A percentile compares a stretch with the other conserved stretches of the same genome.
phyloP scores from a whole-genome alignment of 53 echinoderm and acorn worm genomes.

The Patiria pectinifera region DNA sequence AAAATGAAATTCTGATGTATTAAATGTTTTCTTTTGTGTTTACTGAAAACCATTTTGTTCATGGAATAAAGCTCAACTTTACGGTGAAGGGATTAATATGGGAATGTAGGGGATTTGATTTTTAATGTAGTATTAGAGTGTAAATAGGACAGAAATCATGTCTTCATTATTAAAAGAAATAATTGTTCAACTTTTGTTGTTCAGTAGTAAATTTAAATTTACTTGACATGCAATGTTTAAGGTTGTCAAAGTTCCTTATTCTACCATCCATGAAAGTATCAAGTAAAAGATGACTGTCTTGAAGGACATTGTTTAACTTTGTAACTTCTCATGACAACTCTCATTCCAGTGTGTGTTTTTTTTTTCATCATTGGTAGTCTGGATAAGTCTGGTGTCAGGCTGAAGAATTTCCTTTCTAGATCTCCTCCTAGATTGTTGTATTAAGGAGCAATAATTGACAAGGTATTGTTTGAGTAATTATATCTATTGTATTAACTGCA shows the following conservation, averaged over 20 bases:
- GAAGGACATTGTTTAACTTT: neutral
- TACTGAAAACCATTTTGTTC: neutral
- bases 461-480: neutral
- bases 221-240: neutral
- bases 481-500: neutral
- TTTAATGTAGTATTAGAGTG: neutral
- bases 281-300: neutral
- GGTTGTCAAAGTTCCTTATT: neutral
- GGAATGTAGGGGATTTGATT: neutral
- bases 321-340: neutral
- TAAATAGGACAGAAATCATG: constrained; percentile 25
- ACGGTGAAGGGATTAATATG: neutral
- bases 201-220: neutral
- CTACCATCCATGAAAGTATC: constrained; percentile 15
- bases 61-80: neutral
- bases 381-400: neutral
- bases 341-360: neutral
- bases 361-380: neutral
- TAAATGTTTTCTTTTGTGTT: neutral
- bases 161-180: neutral
- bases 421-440: neutral
- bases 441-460: neutral
- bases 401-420: neutral
- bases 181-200: neutral
- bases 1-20: neutral